Evolutionary conservation across 2,113 vertebrate genomes (phyloP), one percentile per base, ranked within the genome.

Genomic region (Cepphus grylle): DNA sequence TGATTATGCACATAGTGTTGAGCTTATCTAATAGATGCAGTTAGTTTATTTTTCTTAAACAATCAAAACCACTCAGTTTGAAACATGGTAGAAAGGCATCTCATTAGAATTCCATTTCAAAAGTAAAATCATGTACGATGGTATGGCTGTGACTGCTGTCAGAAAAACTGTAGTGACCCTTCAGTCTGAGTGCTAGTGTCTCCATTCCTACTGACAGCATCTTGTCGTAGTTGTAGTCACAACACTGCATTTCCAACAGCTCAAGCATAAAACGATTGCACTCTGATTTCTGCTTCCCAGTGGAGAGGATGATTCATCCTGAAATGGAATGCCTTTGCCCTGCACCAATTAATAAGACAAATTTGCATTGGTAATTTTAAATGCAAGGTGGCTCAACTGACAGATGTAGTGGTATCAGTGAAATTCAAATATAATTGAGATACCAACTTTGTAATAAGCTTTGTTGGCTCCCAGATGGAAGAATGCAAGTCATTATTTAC

Each of bases 271-370:
- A 93, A 69, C 34, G 11, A 76, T 90, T 56, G 36, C 26, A 61
- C 16, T 71, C 55, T 52, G 49, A n/a, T 77, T 92, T 88, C 69
- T 90, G 66, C 50, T 38, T 87, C 40, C 74, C 81, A 29, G 16
- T 6, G 56, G 82, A 67, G 78, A 94, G 42, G 40, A 77, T 87
- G 49, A 91, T 85, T 89, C 78, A 85, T 85, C 53, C 67, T 73
- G 52, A 52, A 89, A 81, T 10, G 62, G 67, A 90, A 93, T 70
- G 71, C 53, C 49, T 90, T 29, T 85, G 78, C 62, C 66, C 79
- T 83, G 74, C 63, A 72, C 50, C 58, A 77, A 80, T 93, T 96
- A 95, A 77, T 93, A 94, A 86, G 20, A 94, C 23, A 36, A 52
- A 81, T 92, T 92, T 96, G 90, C 76, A 73, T 25, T 73, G 55